Evolutionary conservation across 64 coral and sea anemone genomes (phyloP).

Genomic region (Pocillopora verrucosa): DNA sequence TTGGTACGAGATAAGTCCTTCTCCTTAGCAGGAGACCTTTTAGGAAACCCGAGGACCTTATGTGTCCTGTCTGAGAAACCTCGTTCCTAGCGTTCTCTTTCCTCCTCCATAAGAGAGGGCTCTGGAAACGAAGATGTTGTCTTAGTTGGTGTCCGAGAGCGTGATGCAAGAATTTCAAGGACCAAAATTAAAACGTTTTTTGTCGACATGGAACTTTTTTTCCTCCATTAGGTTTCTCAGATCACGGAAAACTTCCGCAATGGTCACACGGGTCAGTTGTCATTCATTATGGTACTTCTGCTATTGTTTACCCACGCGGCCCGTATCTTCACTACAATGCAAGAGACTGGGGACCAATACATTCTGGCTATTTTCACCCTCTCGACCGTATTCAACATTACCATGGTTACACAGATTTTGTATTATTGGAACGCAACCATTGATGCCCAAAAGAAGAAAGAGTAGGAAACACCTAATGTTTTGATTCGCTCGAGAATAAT

Average conservation of each 20-base stretch:
- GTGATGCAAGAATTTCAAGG: background rate
- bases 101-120: no score
- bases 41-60: no score
- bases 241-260: slow-evolving; percentile 78
- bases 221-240: slow-evolving; percentile 59
- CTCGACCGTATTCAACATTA: slow-evolving; percentile 66
- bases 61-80: no score
- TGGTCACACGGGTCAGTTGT: slow-evolving; percentile 92
- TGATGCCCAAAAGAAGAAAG: slow-evolving; percentile 64
- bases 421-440: slow-evolving; percentile 81
- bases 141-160: background rate
- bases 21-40: no score
- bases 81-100: no score
- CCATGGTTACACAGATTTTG: slow-evolving; percentile 73
- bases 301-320: slow-evolving; percentile 68
- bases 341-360: slow-evolving; percentile 85
- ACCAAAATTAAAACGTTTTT: background rate
- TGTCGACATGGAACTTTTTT: background rate
- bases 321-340: slow-evolving; percentile 85
- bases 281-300: slow-evolving; percentile 77
- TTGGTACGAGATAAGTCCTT: no score
- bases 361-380: slow-evolving; percentile 65
- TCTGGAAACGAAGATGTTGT: background rate
- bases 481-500: background rate
- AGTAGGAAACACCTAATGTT: background rate